phyloP scores from a whole-genome alignment of 2,113 vertebrate species.

The human region DNA sequence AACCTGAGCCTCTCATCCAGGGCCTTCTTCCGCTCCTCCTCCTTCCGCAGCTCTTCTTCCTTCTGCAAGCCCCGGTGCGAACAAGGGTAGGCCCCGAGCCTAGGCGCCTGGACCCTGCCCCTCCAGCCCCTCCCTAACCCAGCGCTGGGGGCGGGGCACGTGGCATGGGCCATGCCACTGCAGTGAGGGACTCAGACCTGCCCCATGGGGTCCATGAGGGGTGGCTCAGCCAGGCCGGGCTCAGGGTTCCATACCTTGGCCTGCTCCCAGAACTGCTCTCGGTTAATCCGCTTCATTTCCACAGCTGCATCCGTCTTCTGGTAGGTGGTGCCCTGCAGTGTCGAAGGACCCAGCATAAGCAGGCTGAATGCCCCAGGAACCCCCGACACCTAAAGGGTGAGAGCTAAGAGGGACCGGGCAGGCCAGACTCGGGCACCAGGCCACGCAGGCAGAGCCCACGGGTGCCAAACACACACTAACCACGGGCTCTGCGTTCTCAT shows the following conservation, averaged over 20 bases:
- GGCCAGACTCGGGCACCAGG: background rate
- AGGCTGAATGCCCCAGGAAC: background rate
- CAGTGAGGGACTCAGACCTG: background rate
- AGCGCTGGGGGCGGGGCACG: background rate
- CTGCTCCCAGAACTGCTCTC: slow-evolving; percentile 98
- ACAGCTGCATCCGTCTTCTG: slow-evolving; percentile 97
- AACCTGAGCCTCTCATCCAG: slow-evolving; percentile 94
- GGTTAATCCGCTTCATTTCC: slow-evolving; percentile 98
- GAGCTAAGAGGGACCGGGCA: background rate
- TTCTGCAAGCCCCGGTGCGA: slow-evolving; percentile 82
- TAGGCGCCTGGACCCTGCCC: background rate
- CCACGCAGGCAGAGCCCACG: background rate
- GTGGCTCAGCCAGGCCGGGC: background rate
- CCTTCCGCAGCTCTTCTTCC: slow-evolving; percentile 96
- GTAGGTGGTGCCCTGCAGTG: slow-evolving; percentile 93
- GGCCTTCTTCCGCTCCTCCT: slow-evolving; percentile 93
- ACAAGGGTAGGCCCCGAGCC: slow-evolving; percentile 29
- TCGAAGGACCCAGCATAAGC: background rate
- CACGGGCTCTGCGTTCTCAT: slow-evolving; percentile 88
- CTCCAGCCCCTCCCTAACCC: background rate
- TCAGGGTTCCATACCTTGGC: slow-evolving; percentile 89
- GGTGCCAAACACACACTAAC: slow-evolving; percentile 79
- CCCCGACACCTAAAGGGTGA: background rate
- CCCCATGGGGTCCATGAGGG: background rate
- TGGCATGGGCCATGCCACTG: background rate